These are phyloP conservation scores for Neotoxoptera formosana DNA, from an alignment of 1,140 invertebrate genomes.

Conservation along the genomic window DNA sequence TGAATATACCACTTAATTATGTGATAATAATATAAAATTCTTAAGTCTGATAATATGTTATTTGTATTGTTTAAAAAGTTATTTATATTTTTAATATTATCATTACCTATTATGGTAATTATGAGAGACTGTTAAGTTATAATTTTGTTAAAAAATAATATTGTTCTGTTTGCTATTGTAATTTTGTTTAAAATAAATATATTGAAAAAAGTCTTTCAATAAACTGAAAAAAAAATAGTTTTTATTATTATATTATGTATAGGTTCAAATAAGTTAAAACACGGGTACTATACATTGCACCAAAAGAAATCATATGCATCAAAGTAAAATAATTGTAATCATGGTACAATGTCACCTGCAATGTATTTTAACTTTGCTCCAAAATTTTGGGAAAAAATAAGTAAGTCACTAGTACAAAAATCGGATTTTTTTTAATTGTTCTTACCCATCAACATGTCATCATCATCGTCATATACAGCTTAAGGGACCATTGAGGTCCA, in stretches of 20 bases:
- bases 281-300: neutral
- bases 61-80: neutral
- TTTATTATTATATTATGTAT: too few species aligned
- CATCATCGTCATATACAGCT: too few species aligned
- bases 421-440: neutral
- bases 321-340: neutral
- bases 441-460: neutral
- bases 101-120: too few species aligned
- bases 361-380: conserved; percentile 33
- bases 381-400: neutral
- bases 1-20: conserved; percentile 26
- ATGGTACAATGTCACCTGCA: neutral
- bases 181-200: neutral
- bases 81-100: too few species aligned
- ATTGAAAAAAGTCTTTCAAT: neutral
- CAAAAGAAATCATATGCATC: neutral
- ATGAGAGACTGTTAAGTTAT: neutral
- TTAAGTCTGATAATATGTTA: neutral
- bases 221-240: neutral
- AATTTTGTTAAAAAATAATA: neutral
- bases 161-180: neutral
- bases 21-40: neutral
- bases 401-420: conserved; percentile 9
- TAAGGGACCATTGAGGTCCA: too few species aligned
- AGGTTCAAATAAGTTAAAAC: too few species aligned